These are phyloP conservation scores for Baccha elongata DNA, from an alignment of 2,888 invertebrate species.

Conservation along the genomic window DNA sequence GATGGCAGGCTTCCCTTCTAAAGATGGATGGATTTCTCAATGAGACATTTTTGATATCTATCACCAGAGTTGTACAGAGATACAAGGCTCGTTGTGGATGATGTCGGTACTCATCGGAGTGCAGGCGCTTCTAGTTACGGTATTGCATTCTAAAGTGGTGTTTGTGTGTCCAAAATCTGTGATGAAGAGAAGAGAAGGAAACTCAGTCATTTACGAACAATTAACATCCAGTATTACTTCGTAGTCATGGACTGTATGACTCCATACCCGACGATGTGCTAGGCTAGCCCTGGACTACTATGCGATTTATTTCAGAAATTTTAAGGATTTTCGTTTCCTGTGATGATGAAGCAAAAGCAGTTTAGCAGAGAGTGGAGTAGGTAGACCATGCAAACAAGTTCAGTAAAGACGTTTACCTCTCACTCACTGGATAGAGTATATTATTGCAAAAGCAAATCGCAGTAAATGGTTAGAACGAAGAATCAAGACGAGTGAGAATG, in stretches of 20 bases:
- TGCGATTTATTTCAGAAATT: slow-evolving; percentile 30
- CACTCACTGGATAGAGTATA: slow-evolving; percentile 10
- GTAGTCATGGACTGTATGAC: slow-evolving; percentile 18
- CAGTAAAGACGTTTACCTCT: slow-evolving; percentile 46
- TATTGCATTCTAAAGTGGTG: slow-evolving; percentile 78
- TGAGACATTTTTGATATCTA: slow-evolving; percentile 79
- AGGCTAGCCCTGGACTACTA: neutral
- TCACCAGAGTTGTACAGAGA: slow-evolving; percentile 79
- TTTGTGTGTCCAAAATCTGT: slow-evolving; percentile 79
- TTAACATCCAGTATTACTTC: slow-evolving; percentile 51
- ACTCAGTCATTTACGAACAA: slow-evolving; percentile 65
- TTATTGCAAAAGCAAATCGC: slow-evolving; percentile 37
- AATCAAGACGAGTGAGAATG: neutral
- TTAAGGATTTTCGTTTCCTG: slow-evolving; percentile 29
- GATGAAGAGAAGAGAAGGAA: slow-evolving; percentile 42
- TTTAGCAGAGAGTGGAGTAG: neutral
- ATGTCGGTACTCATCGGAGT: slow-evolving; percentile 79
- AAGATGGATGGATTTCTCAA: slow-evolving; percentile 83
- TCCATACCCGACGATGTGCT: neutral
- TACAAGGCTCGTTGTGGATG: slow-evolving; percentile 79
- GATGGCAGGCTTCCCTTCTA: slow-evolving; percentile 84
- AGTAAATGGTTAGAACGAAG: neutral
- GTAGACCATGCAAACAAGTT: slow-evolving; percentile 2
- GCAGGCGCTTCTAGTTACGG: slow-evolving; percentile 78
- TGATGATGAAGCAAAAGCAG: neutral